These are phyloP conservation scores for Leguminivora glycinivorella DNA, from an alignment of 1,140 invertebrate genomes.

Conservation along the genomic window DNA sequence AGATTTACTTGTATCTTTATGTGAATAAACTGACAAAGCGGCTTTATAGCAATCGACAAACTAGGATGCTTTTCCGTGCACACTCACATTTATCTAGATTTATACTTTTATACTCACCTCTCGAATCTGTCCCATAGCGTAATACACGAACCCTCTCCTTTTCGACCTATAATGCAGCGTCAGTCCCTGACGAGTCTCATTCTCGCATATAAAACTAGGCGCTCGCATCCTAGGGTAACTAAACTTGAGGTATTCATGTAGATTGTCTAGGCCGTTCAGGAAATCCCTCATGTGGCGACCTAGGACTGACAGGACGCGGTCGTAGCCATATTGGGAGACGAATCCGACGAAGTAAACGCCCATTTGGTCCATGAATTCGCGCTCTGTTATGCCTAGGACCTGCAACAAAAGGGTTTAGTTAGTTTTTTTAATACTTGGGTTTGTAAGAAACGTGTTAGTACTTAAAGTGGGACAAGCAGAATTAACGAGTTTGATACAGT, in stretches of 20 bases:
- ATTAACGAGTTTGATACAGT: no score
- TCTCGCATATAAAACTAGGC: slow-evolving; percentile 97
- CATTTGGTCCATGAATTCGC: slow-evolving; percentile 94
- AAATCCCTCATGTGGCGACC: slow-evolving; percentile 97
- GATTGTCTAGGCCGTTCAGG: slow-evolving; percentile 96
- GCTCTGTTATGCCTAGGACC: slow-evolving; percentile 91
- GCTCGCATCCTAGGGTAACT: slow-evolving; percentile 94
- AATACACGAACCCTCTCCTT: slow-evolving; percentile 95
- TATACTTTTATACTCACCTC: slow-evolving; percentile 84
- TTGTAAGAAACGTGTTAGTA: not conserved
- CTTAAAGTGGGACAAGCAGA: no score
- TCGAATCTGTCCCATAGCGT: slow-evolving; percentile 97
- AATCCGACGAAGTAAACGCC: slow-evolving; percentile 94
- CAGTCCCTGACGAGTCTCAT: slow-evolving; percentile 94
- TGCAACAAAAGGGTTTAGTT: slow-evolving; percentile 64
- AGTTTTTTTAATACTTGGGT: not conserved
- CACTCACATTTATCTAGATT: no score
- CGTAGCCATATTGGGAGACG: slow-evolving; percentile 97
- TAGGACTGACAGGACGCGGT: slow-evolving; percentile 92
- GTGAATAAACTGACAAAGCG: no score
- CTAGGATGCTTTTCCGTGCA: no score
- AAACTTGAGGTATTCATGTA: slow-evolving; percentile 98
- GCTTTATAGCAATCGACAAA: no score
- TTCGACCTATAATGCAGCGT: slow-evolving; percentile 96
- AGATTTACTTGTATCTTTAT: no score